Percentiles rank a stretch among this genome's conserved stretches.
phyloP scores from a whole-genome alignment of 2,888 invertebrate genomes.

The Caenorhabditis angaria region DNA sequence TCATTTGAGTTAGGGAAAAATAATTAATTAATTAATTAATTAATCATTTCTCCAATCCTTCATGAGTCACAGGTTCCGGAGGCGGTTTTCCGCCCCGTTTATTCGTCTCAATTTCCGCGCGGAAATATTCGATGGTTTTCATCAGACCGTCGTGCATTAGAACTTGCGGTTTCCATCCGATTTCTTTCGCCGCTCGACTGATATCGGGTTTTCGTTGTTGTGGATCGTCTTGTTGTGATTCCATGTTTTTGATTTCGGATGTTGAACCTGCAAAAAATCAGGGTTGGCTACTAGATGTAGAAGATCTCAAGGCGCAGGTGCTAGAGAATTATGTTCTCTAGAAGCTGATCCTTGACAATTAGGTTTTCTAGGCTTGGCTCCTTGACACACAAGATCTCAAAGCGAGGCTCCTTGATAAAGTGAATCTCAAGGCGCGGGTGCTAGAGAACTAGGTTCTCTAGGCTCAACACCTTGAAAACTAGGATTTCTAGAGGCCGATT shows the following conservation, averaged over 20 bases:
- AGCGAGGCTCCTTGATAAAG: too few species aligned
- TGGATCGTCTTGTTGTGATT: slow-evolving; percentile 94
- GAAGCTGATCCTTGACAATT: too few species aligned
- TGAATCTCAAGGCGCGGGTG: too few species aligned
- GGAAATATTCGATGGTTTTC: slow-evolving; percentile 92
- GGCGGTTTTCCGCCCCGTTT: slow-evolving; percentile 39
- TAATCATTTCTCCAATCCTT: slow-evolving; percentile 32
- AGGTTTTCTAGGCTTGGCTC: too few species aligned
- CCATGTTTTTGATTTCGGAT: slow-evolving; percentile 82
- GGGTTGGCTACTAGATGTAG: slow-evolving; percentile 73
- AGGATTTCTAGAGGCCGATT: too few species aligned
- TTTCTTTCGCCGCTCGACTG: slow-evolving; percentile 82
- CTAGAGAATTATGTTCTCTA: too few species aligned
- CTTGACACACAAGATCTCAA: too few species aligned
- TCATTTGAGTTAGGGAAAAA: not conserved
- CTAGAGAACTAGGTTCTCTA: too few species aligned
- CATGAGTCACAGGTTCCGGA: slow-evolving; percentile 22
- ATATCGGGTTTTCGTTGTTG: slow-evolving; percentile 93
- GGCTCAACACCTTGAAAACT: too few species aligned
- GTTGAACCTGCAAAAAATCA: not conserved
- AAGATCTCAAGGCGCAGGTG: too few species aligned
- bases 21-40: not conserved
- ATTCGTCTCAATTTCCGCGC: slow-evolving; percentile 80
- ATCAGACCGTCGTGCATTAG: slow-evolving; percentile 86
- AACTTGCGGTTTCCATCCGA: slow-evolving; percentile 91